Conservation (phyloP, 2,888 invertebrate species). For the Drosophila setosimentum region DNA sequence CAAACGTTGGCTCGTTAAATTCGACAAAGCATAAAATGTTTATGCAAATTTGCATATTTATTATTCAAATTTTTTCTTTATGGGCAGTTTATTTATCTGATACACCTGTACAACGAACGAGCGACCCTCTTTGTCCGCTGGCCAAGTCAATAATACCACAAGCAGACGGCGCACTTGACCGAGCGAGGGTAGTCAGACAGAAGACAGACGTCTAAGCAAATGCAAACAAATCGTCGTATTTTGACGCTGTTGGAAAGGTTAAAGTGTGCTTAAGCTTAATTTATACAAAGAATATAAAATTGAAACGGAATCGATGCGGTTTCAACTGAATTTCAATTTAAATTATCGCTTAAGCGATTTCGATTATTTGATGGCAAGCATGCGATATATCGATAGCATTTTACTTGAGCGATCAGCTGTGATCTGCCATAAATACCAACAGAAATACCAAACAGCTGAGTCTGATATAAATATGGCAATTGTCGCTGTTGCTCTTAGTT, state of each 20-base stretch:
- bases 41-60: conserved; percentile 66
- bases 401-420: conserved; percentile 51
- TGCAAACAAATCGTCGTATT: conserved; percentile 46
- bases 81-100: conserved; percentile 55
- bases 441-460: conserved; percentile 37
- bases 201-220: conserved; percentile 42
- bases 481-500: conserved; percentile 28
- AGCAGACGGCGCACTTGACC: conserved; percentile 43
- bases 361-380: background rate
- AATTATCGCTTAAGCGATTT: background rate
- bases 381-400: conserved; percentile 40
- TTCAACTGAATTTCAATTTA: conserved; percentile 4
- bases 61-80: conserved; percentile 59
- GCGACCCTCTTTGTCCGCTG: conserved; percentile 14
- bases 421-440: conserved; percentile 42
- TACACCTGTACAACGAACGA: conserved; percentile 46
- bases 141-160: conserved; percentile 36
- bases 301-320: conserved; percentile 26
- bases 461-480: background rate
- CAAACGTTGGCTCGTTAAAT: conserved; percentile 69
- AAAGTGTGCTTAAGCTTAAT: conserved; percentile 50
- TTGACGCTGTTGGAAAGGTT: conserved; percentile 54
- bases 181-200: conserved; percentile 10
- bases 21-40: conserved; percentile 64
- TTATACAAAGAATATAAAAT: conserved; percentile 38